A percentile compares a stretch with the other conserved stretches of the same genome.
These are phyloP conservation scores for Vulpes vulpes DNA, from an alignment of 2,113 vertebrate genomes.

Conservation along the genomic window DNA sequence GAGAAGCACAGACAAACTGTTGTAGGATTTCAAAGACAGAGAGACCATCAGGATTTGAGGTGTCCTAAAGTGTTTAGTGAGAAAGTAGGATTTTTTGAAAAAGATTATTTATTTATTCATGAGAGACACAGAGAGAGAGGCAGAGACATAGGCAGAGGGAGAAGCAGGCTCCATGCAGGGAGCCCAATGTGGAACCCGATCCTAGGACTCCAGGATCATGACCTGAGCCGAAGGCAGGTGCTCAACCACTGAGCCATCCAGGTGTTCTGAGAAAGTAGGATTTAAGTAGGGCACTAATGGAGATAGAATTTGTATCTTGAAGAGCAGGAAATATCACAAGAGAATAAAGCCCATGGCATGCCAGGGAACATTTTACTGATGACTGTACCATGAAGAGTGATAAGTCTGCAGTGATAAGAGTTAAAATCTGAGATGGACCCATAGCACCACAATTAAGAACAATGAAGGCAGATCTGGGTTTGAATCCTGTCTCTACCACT, in stretches of 20 bases:
- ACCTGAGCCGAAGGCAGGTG: too few species aligned
- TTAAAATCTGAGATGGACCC: constrained; percentile 41
- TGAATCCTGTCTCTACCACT: constrained; percentile 26
- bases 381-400: not conserved
- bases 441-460: not conserved
- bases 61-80: not conserved
- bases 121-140: too few species aligned
- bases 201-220: too few species aligned
- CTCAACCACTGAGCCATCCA: too few species aligned
- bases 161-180: too few species aligned
- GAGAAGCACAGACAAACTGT: not conserved
- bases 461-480: not conserved
- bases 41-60: not conserved
- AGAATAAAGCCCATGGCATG: not conserved
- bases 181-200: too few species aligned
- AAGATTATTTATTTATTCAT: too few species aligned
- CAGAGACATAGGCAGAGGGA: too few species aligned
- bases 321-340: not conserved
- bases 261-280: not conserved
- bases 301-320: constrained; percentile 29
- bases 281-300: not conserved
- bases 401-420: not conserved
- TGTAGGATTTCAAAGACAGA: constrained; percentile 17
- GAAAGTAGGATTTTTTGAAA: not conserved
- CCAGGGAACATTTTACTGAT: not conserved